Evolutionary conservation across 2,888 invertebrate species (phyloP), one percentile per base, ranked within the genome.

Genomic region (Himalopsyche anomala): DNA sequence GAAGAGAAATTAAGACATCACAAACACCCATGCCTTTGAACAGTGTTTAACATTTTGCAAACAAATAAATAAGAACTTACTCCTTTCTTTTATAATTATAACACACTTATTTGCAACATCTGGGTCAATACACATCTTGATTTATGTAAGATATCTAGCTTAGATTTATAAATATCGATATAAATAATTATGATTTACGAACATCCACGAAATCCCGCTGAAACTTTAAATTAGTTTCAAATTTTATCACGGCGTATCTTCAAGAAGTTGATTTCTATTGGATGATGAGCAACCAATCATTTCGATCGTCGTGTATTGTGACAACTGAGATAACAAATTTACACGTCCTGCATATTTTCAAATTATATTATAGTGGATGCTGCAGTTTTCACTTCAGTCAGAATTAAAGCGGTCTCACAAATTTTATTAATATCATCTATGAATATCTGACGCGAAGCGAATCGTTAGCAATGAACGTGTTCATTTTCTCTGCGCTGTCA

Each of bases 291-390:
- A 84, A 88, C 93, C 93, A 93, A 93, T 93, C 89, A 90, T 80
- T 89, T 88, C 84, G 79, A 89, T 89, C 91, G 91, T 91, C 93
- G 93, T 93, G 93, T 91, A 91, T 91, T 90, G 84, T 91, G 91
- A 91, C 91, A 91, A 91, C 89, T 89, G 36, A 36, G 84, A 84
- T 85, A 87, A 82, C 56, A 84, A 19, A 55, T 51, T 55, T 40
- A 86, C 86, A 86, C 86, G 86, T 86, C 82, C 80, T 56, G 81
- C 38, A 51, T 82, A 81, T 82, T 74, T 86, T 84, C 45, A 86
- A 86, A 82, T 82, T 80, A 51, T 74, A 36, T 38, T 74, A 36
- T 36, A 15, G 36, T 74, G 36, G 12, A 74, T 74, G 15, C 38
- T 36, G 9, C 12, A 36, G 2, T 19, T 51, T 62, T 62, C 9